Percentiles rank a stretch among this genome's conserved stretches.
These are phyloP conservation scores for Peromyscus eremicus DNA, from an alignment of 2,797 vertebrate genomes.

Conservation along the genomic window DNA sequence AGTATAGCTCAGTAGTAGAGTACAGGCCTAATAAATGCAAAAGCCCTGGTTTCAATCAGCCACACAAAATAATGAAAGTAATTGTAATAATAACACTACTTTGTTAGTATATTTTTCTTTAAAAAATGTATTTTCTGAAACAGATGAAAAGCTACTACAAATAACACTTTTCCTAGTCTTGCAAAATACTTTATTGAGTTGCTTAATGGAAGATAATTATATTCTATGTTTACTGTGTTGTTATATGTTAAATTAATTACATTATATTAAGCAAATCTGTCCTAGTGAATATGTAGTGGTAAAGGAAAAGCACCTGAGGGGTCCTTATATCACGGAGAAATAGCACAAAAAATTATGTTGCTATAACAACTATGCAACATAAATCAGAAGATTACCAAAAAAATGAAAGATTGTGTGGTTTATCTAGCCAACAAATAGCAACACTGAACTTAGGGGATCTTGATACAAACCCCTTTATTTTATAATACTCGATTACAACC, in stretches of 20 bases:
- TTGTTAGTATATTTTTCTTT: neutral
- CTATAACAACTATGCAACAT: neutral
- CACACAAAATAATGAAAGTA: neutral
- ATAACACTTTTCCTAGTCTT: neutral
- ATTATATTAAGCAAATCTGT: constrained; percentile 11
- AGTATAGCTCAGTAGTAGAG: neutral
- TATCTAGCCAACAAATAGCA: neutral
- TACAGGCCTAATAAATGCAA: neutral
- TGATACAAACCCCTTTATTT: neutral
- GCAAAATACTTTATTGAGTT: neutral
- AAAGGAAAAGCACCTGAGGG: neutral
- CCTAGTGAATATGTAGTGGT: neutral
- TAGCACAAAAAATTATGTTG: neutral
- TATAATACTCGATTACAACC: neutral
- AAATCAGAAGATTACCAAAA: neutral
- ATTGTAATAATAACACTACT: neutral
- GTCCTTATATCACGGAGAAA: neutral
- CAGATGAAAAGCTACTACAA: neutral
- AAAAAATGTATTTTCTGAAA: neutral
- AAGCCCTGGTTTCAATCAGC: neutral
- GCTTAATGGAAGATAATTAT: neutral
- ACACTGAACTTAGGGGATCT: neutral
- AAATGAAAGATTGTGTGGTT: neutral
- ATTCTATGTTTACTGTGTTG: neutral
- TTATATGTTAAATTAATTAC: neutral